Evolutionary conservation across 2,113 vertebrate genomes (phyloP).

Genomic region (Tricholaema leucomelas): DNA sequence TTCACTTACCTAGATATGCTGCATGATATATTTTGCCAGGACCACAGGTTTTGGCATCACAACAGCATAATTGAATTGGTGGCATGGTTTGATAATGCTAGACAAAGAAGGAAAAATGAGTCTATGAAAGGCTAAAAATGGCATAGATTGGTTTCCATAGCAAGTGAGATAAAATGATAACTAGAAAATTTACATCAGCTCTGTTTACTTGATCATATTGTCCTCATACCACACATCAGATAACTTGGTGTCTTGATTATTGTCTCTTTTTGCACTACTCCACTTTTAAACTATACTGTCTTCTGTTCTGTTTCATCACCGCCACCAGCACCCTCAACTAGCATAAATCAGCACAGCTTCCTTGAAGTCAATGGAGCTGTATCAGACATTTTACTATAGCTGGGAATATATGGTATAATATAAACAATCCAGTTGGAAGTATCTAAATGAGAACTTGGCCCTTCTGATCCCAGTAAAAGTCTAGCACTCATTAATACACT

Average conservation of each 20-base stretch:
- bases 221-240: neutral
- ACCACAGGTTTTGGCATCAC: slow-evolving; percentile 77
- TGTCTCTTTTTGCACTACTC: neutral
- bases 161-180: slow-evolving; percentile 55
- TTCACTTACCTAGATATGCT: slow-evolving; percentile 82
- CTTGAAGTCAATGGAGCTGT: neutral
- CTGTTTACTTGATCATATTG: slow-evolving; percentile 17
- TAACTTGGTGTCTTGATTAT: neutral
- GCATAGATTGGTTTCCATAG: slow-evolving; percentile 31
- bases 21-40: slow-evolving; percentile 77
- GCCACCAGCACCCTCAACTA: neutral
- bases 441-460: neutral
- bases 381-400: neutral
- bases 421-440: neutral
- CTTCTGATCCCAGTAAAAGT: neutral
- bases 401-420: neutral
- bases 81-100: slow-evolving; percentile 75
- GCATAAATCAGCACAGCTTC: neutral
- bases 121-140: slow-evolving; percentile 32
- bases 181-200: slow-evolving; percentile 58
- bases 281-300: neutral
- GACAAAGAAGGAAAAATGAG: slow-evolving; percentile 59
- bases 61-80: slow-evolving; percentile 76
- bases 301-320: neutral
- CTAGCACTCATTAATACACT: neutral